Conservation (phyloP, 2,888 invertebrate genomes). For the Drosophila lutescens region DNA sequence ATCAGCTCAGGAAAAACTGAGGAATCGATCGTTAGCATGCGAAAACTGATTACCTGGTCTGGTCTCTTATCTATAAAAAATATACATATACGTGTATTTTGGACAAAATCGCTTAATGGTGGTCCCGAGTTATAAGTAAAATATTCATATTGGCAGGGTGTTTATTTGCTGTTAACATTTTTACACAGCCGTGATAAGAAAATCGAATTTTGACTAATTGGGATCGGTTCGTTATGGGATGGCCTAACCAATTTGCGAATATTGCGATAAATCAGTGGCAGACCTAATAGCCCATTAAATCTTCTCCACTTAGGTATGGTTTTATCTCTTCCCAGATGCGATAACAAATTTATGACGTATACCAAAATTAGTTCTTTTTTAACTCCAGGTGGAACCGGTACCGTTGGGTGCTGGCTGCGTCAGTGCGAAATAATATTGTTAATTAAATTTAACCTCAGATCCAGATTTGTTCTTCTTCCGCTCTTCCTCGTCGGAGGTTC, state of each 20-base stretch:
- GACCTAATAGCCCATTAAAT: constrained; percentile 7
- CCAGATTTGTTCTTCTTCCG: constrained; percentile 21
- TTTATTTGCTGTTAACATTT: constrained; percentile 48
- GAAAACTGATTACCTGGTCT: constrained; percentile 52
- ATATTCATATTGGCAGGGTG: constrained; percentile 29
- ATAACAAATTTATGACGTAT: constrained; percentile 28
- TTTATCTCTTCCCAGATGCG: constrained; percentile 15
- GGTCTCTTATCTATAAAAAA: constrained; percentile 25
- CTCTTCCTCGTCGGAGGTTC: constrained; percentile 33
- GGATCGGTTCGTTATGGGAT: constrained; percentile 8
- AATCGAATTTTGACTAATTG: constrained; percentile 42
- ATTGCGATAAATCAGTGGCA: constrained; percentile 40
- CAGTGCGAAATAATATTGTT: constrained; percentile 38
- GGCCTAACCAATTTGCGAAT: constrained; percentile 22
- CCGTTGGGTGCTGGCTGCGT: constrained; percentile 22
- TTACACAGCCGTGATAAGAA: constrained; percentile 35
- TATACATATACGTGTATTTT: constrained; percentile 23
- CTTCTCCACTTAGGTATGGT: constrained; percentile 5
- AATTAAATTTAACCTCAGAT: constrained; percentile 37
- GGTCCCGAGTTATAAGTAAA: constrained; percentile 10
- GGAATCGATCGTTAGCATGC: constrained; percentile 25
- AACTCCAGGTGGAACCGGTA: constrained; percentile 41
- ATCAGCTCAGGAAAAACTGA: constrained; percentile 35
- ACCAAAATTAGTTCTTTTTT: constrained; percentile 7
- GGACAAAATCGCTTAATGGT: not conserved